Evolutionary conservation across 2,113 vertebrate species (phyloP).

Genomic region (Sardina pilchardus): DNA sequence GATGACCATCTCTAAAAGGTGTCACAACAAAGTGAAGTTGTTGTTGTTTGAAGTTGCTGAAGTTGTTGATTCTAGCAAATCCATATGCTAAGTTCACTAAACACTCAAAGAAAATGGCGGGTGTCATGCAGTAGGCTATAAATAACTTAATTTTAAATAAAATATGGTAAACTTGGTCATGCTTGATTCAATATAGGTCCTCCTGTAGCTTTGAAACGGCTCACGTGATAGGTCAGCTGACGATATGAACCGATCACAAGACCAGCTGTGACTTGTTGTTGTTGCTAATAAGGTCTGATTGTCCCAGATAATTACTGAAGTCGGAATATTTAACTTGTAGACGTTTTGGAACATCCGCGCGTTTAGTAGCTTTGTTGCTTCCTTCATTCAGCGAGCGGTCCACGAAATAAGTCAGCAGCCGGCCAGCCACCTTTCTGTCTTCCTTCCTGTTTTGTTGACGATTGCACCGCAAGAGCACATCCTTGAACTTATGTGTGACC

Average conservation of each 20-base stretch:
- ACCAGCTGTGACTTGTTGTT: constrained; percentile 12
- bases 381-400: not conserved
- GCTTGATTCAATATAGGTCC: not conserved
- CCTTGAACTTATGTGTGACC: not conserved
- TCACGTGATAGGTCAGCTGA: constrained; percentile 15
- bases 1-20: too few relatives aligned
- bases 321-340: not conserved
- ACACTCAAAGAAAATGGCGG: too few relatives aligned
- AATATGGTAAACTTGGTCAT: not conserved
- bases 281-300: not conserved
- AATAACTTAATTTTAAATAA: not conserved
- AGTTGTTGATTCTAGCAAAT: too few relatives aligned
- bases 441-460: constrained; percentile 9
- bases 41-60: too few relatives aligned
- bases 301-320: not conserved
- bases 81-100: too few relatives aligned
- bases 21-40: too few relatives aligned
- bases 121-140: too few relatives aligned
- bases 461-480: not conserved
- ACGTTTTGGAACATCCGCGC: not conserved
- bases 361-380: not conserved
- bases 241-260: not conserved
- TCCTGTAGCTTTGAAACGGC: not conserved
- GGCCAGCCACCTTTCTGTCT: not conserved
- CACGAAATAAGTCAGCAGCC: not conserved